phyloP scores from a whole-genome alignment of 2,797 vertebrate species.

The Chaunax sp. region DNA sequence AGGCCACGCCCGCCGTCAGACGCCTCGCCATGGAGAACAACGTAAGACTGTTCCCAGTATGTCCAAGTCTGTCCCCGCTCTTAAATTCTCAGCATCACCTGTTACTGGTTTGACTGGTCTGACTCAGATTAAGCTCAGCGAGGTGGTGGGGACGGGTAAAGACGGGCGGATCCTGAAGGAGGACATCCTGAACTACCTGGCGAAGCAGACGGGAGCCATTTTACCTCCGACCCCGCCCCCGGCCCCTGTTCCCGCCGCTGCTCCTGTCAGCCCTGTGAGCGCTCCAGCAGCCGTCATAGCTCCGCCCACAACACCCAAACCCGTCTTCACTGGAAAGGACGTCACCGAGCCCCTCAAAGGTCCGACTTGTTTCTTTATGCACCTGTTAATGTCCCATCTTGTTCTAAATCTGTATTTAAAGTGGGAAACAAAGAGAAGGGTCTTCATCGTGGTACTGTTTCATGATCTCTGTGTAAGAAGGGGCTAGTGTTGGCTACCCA shows the following conservation, averaged over 20 bases:
- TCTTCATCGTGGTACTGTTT: too few species aligned
- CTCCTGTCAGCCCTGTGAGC: conserved; percentile 61
- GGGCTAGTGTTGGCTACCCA: too few species aligned
- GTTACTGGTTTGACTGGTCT: conserved; percentile 1
- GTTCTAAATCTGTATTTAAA: too few species aligned
- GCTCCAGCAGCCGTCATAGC: conserved; percentile 51
- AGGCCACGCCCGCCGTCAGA: conserved; percentile 95
- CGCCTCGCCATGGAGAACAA: conserved; percentile 98
- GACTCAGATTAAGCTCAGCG: conserved; percentile 93
- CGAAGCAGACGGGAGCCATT: conserved; percentile 96
- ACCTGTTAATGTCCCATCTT: too few species aligned
- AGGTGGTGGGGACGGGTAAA: conserved; percentile 92
- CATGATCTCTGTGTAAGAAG: too few species aligned
- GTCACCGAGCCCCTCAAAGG: conserved; percentile 92
- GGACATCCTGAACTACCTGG: conserved; percentile 95
- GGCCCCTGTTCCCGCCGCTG: not conserved
- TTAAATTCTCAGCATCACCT: not conserved
- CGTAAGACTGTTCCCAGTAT: conserved; percentile 69
- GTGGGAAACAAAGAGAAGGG: too few species aligned
- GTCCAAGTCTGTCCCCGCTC: not conserved
- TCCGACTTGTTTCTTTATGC: conserved; percentile 44
- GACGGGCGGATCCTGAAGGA: conserved; percentile 97
- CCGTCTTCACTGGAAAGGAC: conserved; percentile 89
- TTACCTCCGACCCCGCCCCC: conserved; percentile 87
- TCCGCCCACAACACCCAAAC: conserved; percentile 70